Evolutionary conservation across 1,140 invertebrate genomes (phyloP).

Genomic region (Heliconius melpomene): DNA sequence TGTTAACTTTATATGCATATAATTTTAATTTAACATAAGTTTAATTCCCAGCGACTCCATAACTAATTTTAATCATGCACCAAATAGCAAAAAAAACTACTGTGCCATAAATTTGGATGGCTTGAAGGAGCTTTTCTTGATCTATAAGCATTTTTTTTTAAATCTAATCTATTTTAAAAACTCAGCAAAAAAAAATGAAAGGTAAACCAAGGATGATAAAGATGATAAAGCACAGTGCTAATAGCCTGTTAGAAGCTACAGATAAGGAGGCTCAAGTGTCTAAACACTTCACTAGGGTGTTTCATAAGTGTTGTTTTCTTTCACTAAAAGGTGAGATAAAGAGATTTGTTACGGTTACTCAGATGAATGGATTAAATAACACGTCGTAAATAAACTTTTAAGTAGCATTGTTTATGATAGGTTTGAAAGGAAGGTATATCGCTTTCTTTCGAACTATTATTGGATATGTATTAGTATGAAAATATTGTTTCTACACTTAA

Average conservation of each 20-base stretch:
- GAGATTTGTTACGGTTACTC: not conserved
- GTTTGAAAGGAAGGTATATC: not conserved
- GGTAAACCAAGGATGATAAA: not conserved
- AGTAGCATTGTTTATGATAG: not conserved
- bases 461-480: not conserved
- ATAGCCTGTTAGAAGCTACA: not conserved
- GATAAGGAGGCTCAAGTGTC: slow-evolving; percentile 8
- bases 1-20: too few species aligned
- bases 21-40: not conserved
- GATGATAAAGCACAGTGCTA: not conserved
- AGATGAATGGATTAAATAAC: not conserved
- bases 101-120: not conserved
- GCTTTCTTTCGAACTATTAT: not conserved
- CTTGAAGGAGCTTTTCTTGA: too few species aligned
- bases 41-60: not conserved
- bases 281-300: not conserved
- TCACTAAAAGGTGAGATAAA: not conserved
- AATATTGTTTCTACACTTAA: too few species aligned
- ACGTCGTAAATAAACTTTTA: not conserved
- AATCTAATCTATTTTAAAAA: not conserved
- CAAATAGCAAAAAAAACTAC: not conserved
- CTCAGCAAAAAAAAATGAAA: not conserved
- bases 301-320: not conserved
- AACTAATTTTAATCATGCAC: not conserved
- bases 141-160: too few species aligned